phyloP scores from a whole-genome alignment of 2,888 invertebrate species.

The Periphyllus acericola region DNA sequence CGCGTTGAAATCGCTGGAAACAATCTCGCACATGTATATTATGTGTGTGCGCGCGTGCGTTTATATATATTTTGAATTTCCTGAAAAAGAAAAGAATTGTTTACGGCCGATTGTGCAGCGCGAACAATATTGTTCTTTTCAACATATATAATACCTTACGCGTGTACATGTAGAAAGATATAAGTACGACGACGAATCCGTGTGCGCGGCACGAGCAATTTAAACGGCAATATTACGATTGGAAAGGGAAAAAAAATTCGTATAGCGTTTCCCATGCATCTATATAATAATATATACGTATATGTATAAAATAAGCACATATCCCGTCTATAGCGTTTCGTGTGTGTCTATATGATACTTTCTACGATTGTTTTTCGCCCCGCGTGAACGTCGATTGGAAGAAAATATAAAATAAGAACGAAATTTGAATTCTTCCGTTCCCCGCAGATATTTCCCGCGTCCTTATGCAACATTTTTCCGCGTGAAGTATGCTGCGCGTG shows the following conservation, averaged over 20 bases:
- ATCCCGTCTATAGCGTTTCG: no score
- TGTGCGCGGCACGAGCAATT: background rate
- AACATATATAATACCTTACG: background rate
- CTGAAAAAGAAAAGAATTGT: conserved; percentile 20
- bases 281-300: background rate
- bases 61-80: background rate
- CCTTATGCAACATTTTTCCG: no score
- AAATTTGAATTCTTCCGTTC: no score
- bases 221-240: background rate
- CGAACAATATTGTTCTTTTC: conserved; percentile 24
- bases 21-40: background rate
- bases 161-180: no score
- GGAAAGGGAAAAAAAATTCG: background rate
- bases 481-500: no score
- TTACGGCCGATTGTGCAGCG: conserved; percentile 25
- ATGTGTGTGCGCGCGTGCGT: background rate
- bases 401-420: no score
- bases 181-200: background rate
- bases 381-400: background rate
- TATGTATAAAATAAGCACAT: background rate
- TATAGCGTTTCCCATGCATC: background rate
- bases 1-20: background rate
- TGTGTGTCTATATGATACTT: background rate
- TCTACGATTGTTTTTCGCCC: background rate
- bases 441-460: no score